Base-by-base conservation (phyloP, 1,140 invertebrate genomes). In the Heliconius hermathena region DNA sequence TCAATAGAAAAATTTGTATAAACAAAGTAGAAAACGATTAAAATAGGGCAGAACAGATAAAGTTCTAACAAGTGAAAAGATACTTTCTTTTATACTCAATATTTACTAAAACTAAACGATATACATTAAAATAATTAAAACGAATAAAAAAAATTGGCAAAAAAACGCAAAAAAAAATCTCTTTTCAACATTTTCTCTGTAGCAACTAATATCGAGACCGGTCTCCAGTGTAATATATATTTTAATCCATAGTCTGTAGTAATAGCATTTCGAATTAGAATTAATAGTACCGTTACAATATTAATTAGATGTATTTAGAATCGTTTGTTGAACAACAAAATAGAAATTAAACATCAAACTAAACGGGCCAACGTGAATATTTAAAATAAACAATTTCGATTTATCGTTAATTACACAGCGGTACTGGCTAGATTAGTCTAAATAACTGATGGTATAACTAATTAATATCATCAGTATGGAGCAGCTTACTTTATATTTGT, bases 361-460 rank as follows among this genome's bases (percentile, higher is more conserved):
- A 72, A 77, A 71, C 76, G 71, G 16, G 2, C 20, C 49, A 26
- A 26, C 33, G 73, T 71, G 29, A 79, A 80, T 76, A 76, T 80
- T 80, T 76, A 71, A 77, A 79, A 72, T 66, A 54, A 79, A 76
- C 78, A 46, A 52, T 79, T 79, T 79, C 73, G 66, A 74, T 79
- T 79, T 75, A 49, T 36, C 66, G 52, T 75, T 79, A 72, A 75
- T 79, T 77, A 71, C 74, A 60, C 71, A 76, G 74, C 41, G 46
- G 73, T 71, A 75, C 49, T 54, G 70, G 18, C 46, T 73, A 79
- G 78, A 79, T 80, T 80, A 80, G 78, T 49, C 74, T 76, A 76
- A 80, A 80, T 80, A 80, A 76, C 70, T 80, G 74, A 73, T 80
- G 60, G 49, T 49, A 41, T 80, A 76, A 57, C 36, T 80, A 80